phyloP scores from a whole-genome alignment of 2,113 vertebrate species.

The Alces alces region DNA sequence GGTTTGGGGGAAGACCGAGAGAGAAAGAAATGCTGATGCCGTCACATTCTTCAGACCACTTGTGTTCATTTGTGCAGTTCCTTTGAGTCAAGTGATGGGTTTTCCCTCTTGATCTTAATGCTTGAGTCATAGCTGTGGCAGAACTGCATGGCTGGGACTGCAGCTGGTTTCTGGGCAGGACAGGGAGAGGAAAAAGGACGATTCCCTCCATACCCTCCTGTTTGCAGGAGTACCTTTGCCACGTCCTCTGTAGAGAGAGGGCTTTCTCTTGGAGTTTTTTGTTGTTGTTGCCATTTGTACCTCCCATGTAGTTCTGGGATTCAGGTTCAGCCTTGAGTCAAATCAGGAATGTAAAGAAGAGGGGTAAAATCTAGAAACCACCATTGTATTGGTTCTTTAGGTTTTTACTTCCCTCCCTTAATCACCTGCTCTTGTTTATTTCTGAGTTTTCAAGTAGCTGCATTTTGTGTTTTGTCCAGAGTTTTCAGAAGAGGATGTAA shows the following conservation, averaged over 20 bases:
- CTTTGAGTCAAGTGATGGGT: neutral
- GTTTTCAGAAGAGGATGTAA: neutral
- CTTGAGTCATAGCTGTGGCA: neutral
- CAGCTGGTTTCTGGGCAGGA: neutral
- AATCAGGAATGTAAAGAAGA: neutral
- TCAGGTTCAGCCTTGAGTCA: neutral
- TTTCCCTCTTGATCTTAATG: neutral
- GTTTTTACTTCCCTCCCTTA: neutral
- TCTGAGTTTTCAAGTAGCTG: neutral
- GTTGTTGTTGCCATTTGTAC: neutral
- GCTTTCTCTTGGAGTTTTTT: neutral
- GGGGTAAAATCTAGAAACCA: neutral
- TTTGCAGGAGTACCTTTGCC: neutral
- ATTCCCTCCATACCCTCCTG: neutral
- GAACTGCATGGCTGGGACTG: neutral
- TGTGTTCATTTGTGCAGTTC: neutral
- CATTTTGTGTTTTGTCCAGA: neutral
- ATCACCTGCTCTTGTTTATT: neutral
- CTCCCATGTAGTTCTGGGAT: neutral
- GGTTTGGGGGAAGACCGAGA: neutral
- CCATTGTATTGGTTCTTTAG: neutral
- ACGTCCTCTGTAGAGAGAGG: neutral
- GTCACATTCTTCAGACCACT: neutral
- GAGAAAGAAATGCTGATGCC: neutral
- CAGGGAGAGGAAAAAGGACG: neutral